Percentiles rank a stretch among this genome's conserved stretches.
These are phyloP conservation scores for Enteromius fasciolatus DNA, from an alignment of 2,797 vertebrate species.

Conservation along the genomic window DNA sequence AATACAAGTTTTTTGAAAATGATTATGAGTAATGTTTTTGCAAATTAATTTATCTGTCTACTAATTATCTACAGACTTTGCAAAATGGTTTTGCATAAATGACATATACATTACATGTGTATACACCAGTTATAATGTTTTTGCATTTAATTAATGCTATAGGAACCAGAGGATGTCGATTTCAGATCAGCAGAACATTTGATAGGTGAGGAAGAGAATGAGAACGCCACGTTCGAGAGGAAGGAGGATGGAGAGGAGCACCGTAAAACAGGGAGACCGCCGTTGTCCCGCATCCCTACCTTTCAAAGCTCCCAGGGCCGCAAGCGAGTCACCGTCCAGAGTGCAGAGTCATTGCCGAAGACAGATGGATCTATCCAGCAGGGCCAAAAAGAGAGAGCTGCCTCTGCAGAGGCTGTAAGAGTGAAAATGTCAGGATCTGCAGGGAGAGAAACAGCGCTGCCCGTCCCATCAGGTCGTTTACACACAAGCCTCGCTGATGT, in stretches of 20 bases:
- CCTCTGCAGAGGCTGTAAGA: constrained; percentile 55
- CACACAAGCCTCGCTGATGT: constrained; percentile 54
- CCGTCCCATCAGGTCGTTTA: constrained; percentile 41
- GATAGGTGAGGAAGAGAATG: constrained; percentile 46
- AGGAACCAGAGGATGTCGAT: constrained; percentile 46
- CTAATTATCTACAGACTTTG: not conserved
- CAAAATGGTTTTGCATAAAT: not conserved
- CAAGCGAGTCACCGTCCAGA: constrained; percentile 61
- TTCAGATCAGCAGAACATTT: constrained; percentile 31
- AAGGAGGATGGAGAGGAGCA: constrained; percentile 58
- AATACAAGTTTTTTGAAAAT: no score
- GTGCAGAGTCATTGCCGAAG: constrained; percentile 59
- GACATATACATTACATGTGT: not conserved
- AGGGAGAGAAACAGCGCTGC: constrained; percentile 62
- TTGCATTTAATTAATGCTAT: not conserved
- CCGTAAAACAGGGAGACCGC: constrained; percentile 69
- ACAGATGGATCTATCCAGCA: constrained; percentile 46
- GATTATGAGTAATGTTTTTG: no score
- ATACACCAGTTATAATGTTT: not conserved
- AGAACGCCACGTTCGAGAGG: constrained; percentile 41
- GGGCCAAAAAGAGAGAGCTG: constrained; percentile 41
- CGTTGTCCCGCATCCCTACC: constrained; percentile 76
- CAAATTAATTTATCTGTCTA: no score
- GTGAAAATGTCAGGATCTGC: constrained; percentile 58
- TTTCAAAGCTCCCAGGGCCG: constrained; percentile 69